Evolutionary conservation across 2,888 invertebrate genomes (phyloP), one percentile per base, ranked within the genome.

Genomic region (Cordilura impudica): DNA sequence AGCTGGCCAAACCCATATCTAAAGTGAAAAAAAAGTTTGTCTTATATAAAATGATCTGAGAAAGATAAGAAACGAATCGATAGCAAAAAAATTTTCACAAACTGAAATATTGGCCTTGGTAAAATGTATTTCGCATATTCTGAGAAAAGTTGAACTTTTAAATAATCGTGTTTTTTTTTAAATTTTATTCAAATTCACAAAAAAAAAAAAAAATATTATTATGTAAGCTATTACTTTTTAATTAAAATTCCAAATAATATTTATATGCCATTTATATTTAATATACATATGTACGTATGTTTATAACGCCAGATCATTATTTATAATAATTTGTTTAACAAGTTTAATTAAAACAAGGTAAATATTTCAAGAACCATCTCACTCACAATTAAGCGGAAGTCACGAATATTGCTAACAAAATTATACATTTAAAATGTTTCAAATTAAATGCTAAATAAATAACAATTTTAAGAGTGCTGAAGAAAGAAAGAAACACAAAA

Each of bases 241-340:
- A 31, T 31, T 31, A 31, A 31, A 31, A 31, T 31, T 31, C 8
- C 31, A 31, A 31, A 31, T 10, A 31, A n/a, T n/a, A n/a, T n/a
- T n/a, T 31, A 31, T 10, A 31, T 12, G 12, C 10, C 10, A 31
- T 6, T 10, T 10, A 10, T 10, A 31, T 10, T 10, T 10, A 31
- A 31, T 31, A 6, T 10, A 31, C 31, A 31, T 10, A 31, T 31
- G 12, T 12, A 31, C 10, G 12, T 2, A 31, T 8, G 31, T 31
- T 2, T 31, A 31, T 12, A 31, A n/a, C n/a, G n/a, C n/a, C n/a
- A n/a, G n/a, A n/a, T n/a, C n/a, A n/a, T n/a, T 26, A 53, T 53
- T 65, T 65, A 12, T 19, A 47, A 67, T 67, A 56, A 47, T 21
- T 21, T 31, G 14, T 16, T 65, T 14, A n/a, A 39, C 18, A 51